phyloP scores from a whole-genome alignment of 2,113 vertebrate genomes.

The Glaucomys volans region DNA sequence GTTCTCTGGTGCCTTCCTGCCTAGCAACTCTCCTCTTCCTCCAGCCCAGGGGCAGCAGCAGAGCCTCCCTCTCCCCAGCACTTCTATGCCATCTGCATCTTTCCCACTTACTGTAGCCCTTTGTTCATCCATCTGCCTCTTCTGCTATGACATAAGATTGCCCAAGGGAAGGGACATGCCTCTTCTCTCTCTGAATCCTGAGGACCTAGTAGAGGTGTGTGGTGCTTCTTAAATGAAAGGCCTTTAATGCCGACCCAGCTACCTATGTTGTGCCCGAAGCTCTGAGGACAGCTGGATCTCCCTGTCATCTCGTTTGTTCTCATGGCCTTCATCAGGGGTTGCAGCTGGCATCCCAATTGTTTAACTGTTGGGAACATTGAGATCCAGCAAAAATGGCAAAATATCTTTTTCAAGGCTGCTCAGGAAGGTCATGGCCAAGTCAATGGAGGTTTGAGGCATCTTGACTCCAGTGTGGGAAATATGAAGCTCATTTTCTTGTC shows the following conservation, averaged over 20 bases:
- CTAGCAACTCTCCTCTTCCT: neutral
- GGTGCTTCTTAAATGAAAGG: neutral
- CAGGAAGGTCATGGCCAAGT: neutral
- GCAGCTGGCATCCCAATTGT: neutral
- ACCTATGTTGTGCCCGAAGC: neutral
- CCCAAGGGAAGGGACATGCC: neutral
- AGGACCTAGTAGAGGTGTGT: neutral
- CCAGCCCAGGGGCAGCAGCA: neutral
- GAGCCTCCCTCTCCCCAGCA: neutral
- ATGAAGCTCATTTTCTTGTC: constrained; percentile 29
- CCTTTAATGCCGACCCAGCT: neutral
- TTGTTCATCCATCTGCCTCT: neutral
- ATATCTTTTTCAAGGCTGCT: neutral
- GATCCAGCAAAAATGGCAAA: neutral
- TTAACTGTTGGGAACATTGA: neutral
- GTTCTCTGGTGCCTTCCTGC: neutral
- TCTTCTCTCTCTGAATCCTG: neutral
- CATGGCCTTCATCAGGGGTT: neutral
- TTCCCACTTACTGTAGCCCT: neutral
- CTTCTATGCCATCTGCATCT: neutral
- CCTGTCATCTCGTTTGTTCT: neutral
- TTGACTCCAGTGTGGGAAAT: constrained; percentile 30
- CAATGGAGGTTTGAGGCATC: neutral
- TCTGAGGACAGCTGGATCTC: neutral
- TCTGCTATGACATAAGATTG: neutral